phyloP scores from a whole-genome alignment of 1,140 invertebrate species.

The Alviniconcha marisindica region DNA sequence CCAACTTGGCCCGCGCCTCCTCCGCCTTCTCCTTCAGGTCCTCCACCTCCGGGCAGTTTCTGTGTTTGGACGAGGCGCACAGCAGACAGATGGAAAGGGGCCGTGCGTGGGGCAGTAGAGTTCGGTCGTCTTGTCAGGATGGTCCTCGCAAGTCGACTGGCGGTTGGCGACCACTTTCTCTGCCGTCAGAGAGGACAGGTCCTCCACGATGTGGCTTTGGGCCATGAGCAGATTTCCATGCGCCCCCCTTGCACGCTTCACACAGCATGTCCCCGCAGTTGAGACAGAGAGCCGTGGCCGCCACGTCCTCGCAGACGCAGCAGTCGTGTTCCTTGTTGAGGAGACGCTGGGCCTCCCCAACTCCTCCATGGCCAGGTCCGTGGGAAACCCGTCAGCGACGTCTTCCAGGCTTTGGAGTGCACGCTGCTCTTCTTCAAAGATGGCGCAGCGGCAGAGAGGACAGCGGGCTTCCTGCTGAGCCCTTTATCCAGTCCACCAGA shows the following conservation, averaged over 20 bases:
- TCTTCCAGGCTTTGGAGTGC: neutral
- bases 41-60: neutral
- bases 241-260: neutral
- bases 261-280: conserved; percentile 13
- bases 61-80: conserved; percentile 12
- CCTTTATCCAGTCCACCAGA: neutral
- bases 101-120: conserved; percentile 22
- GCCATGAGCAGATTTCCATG: neutral
- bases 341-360: neutral
- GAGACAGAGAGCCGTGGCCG: neutral
- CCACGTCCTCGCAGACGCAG: conserved; percentile 19
- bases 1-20: neutral
- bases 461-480: neutral
- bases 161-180: neutral
- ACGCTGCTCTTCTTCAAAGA: neutral
- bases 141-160: neutral
- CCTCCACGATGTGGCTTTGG: neutral
- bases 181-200: conserved; percentile 3
- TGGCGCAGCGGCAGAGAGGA: neutral
- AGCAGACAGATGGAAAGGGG: neutral
- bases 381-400: neutral
- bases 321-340: conserved; percentile 20
- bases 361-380: conserved; percentile 16
- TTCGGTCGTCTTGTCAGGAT: neutral
- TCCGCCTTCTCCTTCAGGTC: neutral